phyloP scores from a whole-genome alignment of 2,113 vertebrate species.

The Origma solitaria region DNA sequence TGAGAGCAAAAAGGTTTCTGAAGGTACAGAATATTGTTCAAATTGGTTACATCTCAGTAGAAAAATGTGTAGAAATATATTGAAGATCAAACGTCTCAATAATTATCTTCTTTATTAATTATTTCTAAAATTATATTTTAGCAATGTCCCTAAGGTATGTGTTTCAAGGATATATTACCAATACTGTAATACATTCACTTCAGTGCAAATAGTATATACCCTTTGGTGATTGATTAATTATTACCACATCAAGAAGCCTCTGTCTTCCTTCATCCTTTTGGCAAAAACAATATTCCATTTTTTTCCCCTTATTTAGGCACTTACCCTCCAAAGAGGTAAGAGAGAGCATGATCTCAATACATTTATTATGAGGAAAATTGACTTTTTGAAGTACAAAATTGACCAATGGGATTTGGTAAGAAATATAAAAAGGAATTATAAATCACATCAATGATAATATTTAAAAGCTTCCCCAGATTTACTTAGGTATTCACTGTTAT shows the following conservation, averaged over 20 bases:
- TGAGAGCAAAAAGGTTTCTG: neutral
- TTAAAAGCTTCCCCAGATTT: neutral
- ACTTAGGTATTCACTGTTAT: neutral
- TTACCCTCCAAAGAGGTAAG: neutral
- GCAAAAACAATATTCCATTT: neutral
- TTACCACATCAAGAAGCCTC: neutral
- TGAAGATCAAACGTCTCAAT: neutral
- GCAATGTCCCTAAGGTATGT: neutral
- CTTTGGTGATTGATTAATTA: neutral
- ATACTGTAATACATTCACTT: neutral
- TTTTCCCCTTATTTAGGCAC: neutral
- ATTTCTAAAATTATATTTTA: neutral
- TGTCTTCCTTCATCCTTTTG: neutral
- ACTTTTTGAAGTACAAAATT: slow-evolving; percentile 10
- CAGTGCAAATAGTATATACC: neutral
- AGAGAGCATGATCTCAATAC: neutral
- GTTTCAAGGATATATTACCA: neutral
- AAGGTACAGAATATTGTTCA: neutral
- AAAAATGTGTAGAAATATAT: neutral
- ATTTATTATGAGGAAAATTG: neutral
- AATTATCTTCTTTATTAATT: neutral
- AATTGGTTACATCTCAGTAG: neutral
- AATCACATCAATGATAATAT: neutral
- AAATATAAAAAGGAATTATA: neutral
- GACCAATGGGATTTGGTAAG: neutral